Conservation (phyloP, 2,888 invertebrate species). For the Clistopyga incitator region DNA sequence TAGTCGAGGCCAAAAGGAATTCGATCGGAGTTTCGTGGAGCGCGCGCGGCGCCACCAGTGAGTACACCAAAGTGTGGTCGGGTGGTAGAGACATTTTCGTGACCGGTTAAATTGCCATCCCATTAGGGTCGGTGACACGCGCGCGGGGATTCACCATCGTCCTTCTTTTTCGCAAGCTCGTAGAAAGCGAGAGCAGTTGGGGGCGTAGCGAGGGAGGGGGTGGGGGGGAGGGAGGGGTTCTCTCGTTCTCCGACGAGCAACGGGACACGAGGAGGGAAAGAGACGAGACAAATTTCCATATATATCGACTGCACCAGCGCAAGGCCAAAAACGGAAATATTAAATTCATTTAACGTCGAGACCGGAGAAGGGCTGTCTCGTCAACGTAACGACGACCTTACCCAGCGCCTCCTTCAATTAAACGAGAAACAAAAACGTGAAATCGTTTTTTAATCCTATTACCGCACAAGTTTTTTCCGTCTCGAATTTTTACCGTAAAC, state of each 20-base stretch:
- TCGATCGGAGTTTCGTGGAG: slow-evolving; percentile 49
- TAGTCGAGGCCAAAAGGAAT: slow-evolving; percentile 54
- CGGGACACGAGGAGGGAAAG: slow-evolving; percentile 36
- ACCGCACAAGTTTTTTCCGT: not conserved
- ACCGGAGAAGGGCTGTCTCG: slow-evolving; percentile 3
- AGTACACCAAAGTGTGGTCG: slow-evolving; percentile 68
- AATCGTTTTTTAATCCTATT: slow-evolving; percentile 38
- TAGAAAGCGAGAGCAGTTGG: slow-evolving; percentile 36
- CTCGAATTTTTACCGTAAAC: not conserved
- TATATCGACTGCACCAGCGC: slow-evolving; percentile 78
- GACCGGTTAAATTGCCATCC: slow-evolving; percentile 75
- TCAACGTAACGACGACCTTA: slow-evolving; percentile 47
- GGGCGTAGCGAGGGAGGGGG: slow-evolving; percentile 49
- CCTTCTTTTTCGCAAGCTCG: slow-evolving; percentile 60
- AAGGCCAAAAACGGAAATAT: slow-evolving; percentile 73
- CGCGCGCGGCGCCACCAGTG: slow-evolving; percentile 30
- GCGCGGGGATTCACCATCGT: slow-evolving; percentile 24
- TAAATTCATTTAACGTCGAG: slow-evolving; percentile 74
- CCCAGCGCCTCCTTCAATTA: slow-evolving; percentile 42
- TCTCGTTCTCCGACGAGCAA: slow-evolving; percentile 61
- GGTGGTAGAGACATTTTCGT: slow-evolving; percentile 73
- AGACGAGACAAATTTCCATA: slow-evolving; percentile 75
- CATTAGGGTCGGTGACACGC: slow-evolving; percentile 68
- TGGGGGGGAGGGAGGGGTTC: slow-evolving; percentile 60
- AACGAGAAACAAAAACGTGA: not conserved